These are phyloP conservation scores for Trochalopteron elliotii DNA, from an alignment of 2,113 vertebrate genomes.

Conservation along the genomic window DNA sequence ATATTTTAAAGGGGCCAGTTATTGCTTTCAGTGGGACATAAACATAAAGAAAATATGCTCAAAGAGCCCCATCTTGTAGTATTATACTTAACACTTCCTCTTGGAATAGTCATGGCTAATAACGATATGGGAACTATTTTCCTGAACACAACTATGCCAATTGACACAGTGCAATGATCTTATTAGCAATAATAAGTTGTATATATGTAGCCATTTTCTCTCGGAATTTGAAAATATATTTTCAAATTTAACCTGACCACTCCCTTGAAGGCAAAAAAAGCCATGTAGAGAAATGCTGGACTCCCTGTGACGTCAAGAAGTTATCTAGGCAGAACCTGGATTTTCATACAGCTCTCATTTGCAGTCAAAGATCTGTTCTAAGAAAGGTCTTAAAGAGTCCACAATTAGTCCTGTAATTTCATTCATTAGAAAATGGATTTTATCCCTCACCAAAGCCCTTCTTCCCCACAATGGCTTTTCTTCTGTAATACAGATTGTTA, in stretches of 20 bases:
- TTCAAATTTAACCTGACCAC: background rate
- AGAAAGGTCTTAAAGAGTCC: background rate
- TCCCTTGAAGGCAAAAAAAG: background rate
- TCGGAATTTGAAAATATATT: background rate
- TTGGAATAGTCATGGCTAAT: background rate
- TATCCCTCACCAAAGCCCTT: background rate
- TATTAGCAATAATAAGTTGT: background rate
- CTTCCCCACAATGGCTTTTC: background rate
- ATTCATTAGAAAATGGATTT: background rate
- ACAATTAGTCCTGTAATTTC: background rate
- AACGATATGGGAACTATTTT: conserved; percentile 26
- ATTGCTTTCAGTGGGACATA: background rate
- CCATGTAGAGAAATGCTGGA: background rate
- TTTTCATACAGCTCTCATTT: background rate
- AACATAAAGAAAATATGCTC: conserved; percentile 10
- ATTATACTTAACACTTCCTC: background rate
- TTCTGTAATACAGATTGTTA: background rate
- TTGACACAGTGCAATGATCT: background rate
- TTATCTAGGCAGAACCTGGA: background rate
- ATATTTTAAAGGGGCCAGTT: background rate
- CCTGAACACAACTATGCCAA: background rate
- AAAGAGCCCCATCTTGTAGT: background rate
- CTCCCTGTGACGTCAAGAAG: background rate
- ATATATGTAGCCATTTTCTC: background rate
- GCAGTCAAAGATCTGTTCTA: background rate